A percentile compares a stretch with the other conserved stretches of the same genome.
These are phyloP conservation scores for Enteromius anoplus DNA, from an alignment of 2,797 vertebrate species.

Conservation along the genomic window DNA sequence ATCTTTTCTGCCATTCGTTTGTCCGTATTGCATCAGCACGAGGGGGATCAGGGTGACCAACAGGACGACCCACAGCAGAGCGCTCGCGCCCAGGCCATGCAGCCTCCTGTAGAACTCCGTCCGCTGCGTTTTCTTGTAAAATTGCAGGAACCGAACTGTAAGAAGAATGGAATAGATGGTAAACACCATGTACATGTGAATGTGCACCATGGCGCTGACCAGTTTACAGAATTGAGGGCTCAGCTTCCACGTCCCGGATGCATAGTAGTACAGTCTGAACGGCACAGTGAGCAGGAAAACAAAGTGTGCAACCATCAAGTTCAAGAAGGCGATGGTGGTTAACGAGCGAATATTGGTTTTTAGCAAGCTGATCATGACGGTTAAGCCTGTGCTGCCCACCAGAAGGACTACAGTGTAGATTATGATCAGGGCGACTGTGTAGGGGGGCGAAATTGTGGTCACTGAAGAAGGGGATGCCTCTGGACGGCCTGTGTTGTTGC, in stretches of 20 bases:
- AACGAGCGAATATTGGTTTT: constrained; percentile 82
- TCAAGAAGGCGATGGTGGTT: constrained; percentile 84
- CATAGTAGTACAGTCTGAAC: constrained; percentile 87
- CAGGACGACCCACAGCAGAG: constrained; percentile 77
- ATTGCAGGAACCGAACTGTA: constrained; percentile 77
- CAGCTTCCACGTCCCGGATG: constrained; percentile 69
- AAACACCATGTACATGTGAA: constrained; percentile 93
- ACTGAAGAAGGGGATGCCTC: background rate
- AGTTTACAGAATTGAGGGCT: constrained; percentile 71
- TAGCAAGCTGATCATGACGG: constrained; percentile 77
- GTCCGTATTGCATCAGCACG: constrained; percentile 74
- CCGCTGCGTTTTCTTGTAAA: constrained; percentile 77
- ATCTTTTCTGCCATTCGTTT: accelerated
- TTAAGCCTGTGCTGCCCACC: constrained; percentile 76
- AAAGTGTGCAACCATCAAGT: constrained; percentile 86
- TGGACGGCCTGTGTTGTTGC: background rate
- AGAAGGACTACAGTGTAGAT: constrained; percentile 79
- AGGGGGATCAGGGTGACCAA: constrained; percentile 68
- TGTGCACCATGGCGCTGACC: constrained; percentile 87
- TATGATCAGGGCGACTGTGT: constrained; percentile 59
- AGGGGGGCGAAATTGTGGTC: background rate
- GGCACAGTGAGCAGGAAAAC: constrained; percentile 88
- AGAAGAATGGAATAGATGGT: constrained; percentile 86
- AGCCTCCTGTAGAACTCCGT: constrained; percentile 78
- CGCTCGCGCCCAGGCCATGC: constrained; percentile 75